phyloP scores from a whole-genome alignment of 2,113 vertebrate genomes.

The Pandion haliaetus region DNA sequence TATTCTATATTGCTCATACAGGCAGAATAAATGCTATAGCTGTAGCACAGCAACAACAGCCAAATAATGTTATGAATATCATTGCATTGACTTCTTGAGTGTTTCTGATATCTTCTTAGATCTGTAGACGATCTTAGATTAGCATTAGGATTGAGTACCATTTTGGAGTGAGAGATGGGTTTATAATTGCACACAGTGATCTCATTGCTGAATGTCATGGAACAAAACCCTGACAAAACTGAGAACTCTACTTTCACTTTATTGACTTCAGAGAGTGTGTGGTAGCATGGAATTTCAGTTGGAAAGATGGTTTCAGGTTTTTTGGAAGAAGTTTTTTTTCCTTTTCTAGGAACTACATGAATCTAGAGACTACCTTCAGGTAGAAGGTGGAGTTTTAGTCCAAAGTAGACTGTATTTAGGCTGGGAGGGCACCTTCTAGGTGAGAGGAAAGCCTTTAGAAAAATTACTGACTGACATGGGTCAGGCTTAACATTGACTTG shows the following conservation, averaged over 20 bases:
- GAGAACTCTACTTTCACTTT: not conserved
- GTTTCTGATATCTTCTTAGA: not conserved
- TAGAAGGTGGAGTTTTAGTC: not conserved
- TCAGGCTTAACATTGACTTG: fast-evolving
- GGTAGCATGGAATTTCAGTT: not conserved
- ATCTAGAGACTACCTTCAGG: too few species aligned
- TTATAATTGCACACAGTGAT: not conserved
- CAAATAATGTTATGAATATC: not conserved
- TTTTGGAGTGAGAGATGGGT: not conserved
- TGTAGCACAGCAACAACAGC: not conserved
- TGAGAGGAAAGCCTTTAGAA: not conserved
- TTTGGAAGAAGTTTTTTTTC: not conserved
- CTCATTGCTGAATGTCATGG: not conserved
- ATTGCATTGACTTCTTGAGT: not conserved
- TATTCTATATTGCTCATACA: not conserved
- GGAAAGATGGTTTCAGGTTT: not conserved
- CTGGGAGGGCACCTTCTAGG: not conserved
- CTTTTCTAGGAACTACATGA: not conserved
- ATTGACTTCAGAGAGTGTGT: not conserved
- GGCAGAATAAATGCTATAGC: not conserved
- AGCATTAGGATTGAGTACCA: not conserved
- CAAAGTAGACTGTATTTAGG: not conserved
- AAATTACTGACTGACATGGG: fast-evolving
- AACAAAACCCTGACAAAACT: not conserved
- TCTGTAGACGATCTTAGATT: not conserved